These are phyloP conservation scores for Reticulitermes speratus DNA, from an alignment of 1,140 invertebrate species.

Conservation along the genomic window DNA sequence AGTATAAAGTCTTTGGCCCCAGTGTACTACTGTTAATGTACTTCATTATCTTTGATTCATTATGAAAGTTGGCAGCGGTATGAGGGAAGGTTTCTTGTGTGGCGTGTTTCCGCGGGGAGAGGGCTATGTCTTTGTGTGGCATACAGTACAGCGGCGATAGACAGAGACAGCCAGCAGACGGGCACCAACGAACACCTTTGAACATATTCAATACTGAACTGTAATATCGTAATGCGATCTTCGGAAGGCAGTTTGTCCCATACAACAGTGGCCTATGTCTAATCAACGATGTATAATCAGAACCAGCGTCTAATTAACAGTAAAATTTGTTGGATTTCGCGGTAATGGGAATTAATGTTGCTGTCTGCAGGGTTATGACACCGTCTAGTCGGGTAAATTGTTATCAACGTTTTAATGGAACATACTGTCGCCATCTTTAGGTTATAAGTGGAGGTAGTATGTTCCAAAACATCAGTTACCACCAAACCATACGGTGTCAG, in stretches of 20 bases:
- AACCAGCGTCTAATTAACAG: too few relatives aligned
- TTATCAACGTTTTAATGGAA: too few relatives aligned
- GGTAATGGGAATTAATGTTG: too few relatives aligned
- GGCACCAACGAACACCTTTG: background rate
- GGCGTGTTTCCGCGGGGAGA: background rate
- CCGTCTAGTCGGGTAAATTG: too few relatives aligned
- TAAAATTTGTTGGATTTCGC: too few relatives aligned
- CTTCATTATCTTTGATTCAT: background rate
- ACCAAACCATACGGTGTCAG: too few relatives aligned
- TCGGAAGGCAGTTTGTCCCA: background rate
- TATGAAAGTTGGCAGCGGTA: background rate
- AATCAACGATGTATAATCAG: too few relatives aligned
- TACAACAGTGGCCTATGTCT: background rate
- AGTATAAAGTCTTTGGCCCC: background rate
- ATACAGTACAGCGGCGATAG: background rate
- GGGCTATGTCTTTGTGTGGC: background rate
- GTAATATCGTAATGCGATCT: slow-evolving; percentile 16
- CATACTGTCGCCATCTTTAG: too few relatives aligned
- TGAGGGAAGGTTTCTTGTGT: background rate
- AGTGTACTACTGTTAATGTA: too few relatives aligned
- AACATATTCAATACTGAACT: background rate
- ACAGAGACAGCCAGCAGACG: background rate
- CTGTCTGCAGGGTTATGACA: too few relatives aligned
- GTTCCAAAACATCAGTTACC: too few relatives aligned
- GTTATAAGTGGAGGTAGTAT: too few relatives aligned